phyloP scores from a whole-genome alignment of 2,888 invertebrate genomes.

The Cynaeus angustus region DNA sequence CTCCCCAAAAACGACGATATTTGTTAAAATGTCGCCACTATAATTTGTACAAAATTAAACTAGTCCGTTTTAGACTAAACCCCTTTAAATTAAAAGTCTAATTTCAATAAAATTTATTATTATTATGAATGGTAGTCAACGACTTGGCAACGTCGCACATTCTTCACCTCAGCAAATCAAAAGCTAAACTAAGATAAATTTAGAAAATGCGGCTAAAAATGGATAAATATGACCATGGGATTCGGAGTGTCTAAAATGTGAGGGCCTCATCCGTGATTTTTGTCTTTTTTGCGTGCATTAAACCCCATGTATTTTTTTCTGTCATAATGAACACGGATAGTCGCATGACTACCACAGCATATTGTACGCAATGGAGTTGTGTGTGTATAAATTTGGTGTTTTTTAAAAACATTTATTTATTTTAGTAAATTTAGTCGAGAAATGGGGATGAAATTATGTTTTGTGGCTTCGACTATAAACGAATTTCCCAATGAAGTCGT shows the following conservation, averaged over 20 bases:
- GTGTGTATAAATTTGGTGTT: slow-evolving; percentile 63
- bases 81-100: neutral
- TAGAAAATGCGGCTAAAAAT: slow-evolving; percentile 6
- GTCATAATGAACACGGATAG: slow-evolving; percentile 35
- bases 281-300: neutral
- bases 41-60: neutral
- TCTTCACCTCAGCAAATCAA: slow-evolving; percentile 57
- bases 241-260: neutral
- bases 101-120: slow-evolving; percentile 33
- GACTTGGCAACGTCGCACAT: slow-evolving; percentile 66
- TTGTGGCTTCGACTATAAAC: neutral
- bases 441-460: slow-evolving; percentile 28
- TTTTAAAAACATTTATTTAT: slow-evolving; percentile 57
- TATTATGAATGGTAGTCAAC: slow-evolving; percentile 59
- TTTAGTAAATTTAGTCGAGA: slow-evolving; percentile 43
- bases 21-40: neutral
- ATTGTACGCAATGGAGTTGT: slow-evolving; percentile 81
- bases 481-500: slow-evolving; percentile 21
- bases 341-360: slow-evolving; percentile 76
- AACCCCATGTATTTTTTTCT: slow-evolving; percentile 12
- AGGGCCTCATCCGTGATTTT: neutral
- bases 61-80: neutral
- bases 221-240: neutral
- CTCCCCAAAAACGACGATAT: neutral
- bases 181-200: slow-evolving; percentile 7